These are phyloP conservation scores for Drosophila longiperda DNA, from an alignment of 2,888 invertebrate genomes.

Conservation along the genomic window DNA sequence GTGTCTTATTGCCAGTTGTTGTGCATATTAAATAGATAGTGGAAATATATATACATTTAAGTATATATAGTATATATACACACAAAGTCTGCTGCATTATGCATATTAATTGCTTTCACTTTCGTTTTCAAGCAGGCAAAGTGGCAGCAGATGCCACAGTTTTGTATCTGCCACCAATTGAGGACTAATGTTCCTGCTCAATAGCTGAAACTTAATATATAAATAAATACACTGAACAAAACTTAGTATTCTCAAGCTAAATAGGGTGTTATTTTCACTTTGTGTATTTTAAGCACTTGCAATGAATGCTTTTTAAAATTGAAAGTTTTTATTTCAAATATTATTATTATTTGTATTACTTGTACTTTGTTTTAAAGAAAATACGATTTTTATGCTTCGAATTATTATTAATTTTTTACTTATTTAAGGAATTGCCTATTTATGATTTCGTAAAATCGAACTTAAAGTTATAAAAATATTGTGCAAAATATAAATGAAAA, in stretches of 20 bases:
- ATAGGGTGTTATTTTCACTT: neutral
- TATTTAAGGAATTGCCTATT: neutral
- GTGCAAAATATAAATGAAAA: neutral
- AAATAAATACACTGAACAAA: neutral
- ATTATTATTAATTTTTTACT: neutral
- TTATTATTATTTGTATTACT: neutral
- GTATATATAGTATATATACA: too few relatives aligned
- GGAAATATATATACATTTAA: neutral
- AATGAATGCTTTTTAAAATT: neutral
- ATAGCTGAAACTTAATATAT: neutral
- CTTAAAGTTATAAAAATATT: neutral
- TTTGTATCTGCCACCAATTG: slow-evolving; percentile 18
- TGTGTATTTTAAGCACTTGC: neutral
- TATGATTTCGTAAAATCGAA: neutral
- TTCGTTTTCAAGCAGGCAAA: slow-evolving; percentile 49
- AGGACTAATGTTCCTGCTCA: slow-evolving; percentile 17
- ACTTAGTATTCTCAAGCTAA: neutral
- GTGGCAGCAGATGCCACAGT: slow-evolving; percentile 19
- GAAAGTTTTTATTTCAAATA: neutral
- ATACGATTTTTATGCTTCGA: neutral
- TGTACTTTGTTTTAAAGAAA: neutral
- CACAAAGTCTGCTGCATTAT: slow-evolving; percentile 62
- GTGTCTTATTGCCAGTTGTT: slow-evolving; percentile 33
- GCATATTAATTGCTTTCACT: slow-evolving; percentile 82
- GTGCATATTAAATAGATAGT: slow-evolving; percentile 18